Evolutionary conservation across 2,797 vertebrate species (phyloP), one percentile per base, ranked within the genome.

Genomic region (Phoebastria nigripes): DNA sequence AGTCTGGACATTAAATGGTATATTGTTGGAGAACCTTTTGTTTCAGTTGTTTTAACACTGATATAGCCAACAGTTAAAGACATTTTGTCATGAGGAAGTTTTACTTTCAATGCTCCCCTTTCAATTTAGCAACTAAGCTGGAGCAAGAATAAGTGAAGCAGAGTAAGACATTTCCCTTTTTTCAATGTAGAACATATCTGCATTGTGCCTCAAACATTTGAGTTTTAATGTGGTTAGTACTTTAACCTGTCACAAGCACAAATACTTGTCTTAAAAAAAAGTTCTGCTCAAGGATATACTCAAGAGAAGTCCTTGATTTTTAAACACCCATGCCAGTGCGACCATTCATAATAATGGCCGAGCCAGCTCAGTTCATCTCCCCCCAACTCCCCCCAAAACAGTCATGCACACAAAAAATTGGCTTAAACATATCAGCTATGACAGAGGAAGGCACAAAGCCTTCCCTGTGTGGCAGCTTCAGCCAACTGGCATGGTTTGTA

Each of bases 201-300:
- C 97, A 82, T 97, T 98, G 98, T 98, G 98, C 96, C 97, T 97
- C 96, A 94, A 92, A 93, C 82, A 95, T 44, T 96, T 91, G 88
- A 80, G 89, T 89, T 97, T 96, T 95, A 97, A 97, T 94, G 96
- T 51, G 90, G 97, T 97, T 98, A 98, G 97, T 98, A 97, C 79
- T 96, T 96, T 72, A 94, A 96, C 95, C 94, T 97, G 70, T 95
- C 95, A 97, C 97, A 97, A 97, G 95, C 97, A 98, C 96, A 97
- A 91, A 74, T 91, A 93, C 91, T 97, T 33, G 78, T 94, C 86
- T 96, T 93, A 67, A 94, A 89, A 96, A 93, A 86, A 90, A 69
- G 66, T 81, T 93, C 88, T 94, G 78, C 92, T 95, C 90, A 96
- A 97, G 96, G 95, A 97, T 95, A 93, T 74, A 94, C 54, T 95